Conservation (phyloP, 2,888 invertebrate species). For the Corbicula japonica region DNA sequence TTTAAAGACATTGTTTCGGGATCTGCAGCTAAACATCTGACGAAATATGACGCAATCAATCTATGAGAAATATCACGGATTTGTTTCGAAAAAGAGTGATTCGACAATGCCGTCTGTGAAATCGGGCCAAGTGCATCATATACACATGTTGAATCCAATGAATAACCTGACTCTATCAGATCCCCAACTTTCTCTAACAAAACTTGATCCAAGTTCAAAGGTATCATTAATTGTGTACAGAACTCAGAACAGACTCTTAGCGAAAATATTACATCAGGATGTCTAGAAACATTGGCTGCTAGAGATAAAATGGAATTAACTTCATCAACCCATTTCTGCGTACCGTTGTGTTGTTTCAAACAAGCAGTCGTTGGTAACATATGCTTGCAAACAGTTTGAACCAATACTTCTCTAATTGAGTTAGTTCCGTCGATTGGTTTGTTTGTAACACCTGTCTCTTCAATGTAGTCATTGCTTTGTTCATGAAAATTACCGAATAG, state of each 20-base stretch:
- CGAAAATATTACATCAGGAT: conserved; percentile 7
- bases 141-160: conserved; percentile 3
- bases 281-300: conserved; percentile 18
- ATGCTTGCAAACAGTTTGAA: conserved; percentile 2
- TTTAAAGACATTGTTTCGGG: conserved; percentile 7
- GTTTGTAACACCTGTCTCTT: no score
- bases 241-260: conserved; percentile 16
- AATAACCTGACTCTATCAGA: neutral
- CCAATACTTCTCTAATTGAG: conserved; percentile 3
- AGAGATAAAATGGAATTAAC: conserved; percentile 10
- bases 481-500: no score
- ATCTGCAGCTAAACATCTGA: conserved; percentile 16
- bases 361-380: conserved; percentile 19
- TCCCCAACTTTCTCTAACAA: conserved; percentile 1
- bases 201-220: neutral
- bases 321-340: conserved; percentile 2
- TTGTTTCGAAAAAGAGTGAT: no score
- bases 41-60: conserved; percentile 14
- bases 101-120: neutral
- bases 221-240: conserved; percentile 5
- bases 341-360: conserved; percentile 3
- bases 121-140: neutral
- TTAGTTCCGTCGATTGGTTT: no score
- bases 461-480: no score
- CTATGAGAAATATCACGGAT: neutral